Evolutionary conservation across 2,797 vertebrate species (phyloP), one percentile per base, ranked within the genome.

Genomic region (Crypturellus tataupa): DNA sequence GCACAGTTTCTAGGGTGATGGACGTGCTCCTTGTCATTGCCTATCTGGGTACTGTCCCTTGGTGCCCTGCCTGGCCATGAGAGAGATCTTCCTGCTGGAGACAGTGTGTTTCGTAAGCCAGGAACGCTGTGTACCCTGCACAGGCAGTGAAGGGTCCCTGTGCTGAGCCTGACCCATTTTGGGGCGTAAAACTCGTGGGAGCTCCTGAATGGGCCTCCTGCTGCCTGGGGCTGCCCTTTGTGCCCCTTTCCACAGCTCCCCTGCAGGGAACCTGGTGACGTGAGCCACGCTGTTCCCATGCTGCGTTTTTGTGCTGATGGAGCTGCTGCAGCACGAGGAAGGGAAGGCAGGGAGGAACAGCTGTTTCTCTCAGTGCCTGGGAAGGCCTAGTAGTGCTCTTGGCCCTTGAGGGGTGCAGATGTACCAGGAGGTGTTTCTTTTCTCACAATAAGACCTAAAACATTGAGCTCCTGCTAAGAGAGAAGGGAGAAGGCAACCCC

Each of bases 41-140:
- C 96, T 80, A 60, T 85, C 64, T 89, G 59, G 37, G n/a, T 35
- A 75, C 75, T 89, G 78, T 93, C 64, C 75, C 88, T 84, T 72
- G 68, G 58, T 92, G 84, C 65, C 92, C 92, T 80, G 79, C 62
- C 73, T 5, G 4, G 58, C 87, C 82, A 42, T 70, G 85, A 73
- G 72, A 59, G 73, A 83, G 65, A 80, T 82, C 92, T 93, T 93
- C 80, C 69, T 80, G 29, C 46, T 1, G 10, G 71, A 92, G 75
- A 73, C 40, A 31, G 62, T 4, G 44, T 84, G 93, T 94, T 96
- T 96, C 87, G 80, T 93, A 96, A 96, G 88, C 89, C 67, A 40
- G 85, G 87, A 94, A 93, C 31, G 2, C 71, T 0, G 3, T 87
- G 89, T 95, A 83, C 93, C 90, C 88, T 75, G 83, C 65, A 83